Base-by-base conservation (phyloP, 2,113 vertebrate genomes). In the Amphiprion percula region DNA sequence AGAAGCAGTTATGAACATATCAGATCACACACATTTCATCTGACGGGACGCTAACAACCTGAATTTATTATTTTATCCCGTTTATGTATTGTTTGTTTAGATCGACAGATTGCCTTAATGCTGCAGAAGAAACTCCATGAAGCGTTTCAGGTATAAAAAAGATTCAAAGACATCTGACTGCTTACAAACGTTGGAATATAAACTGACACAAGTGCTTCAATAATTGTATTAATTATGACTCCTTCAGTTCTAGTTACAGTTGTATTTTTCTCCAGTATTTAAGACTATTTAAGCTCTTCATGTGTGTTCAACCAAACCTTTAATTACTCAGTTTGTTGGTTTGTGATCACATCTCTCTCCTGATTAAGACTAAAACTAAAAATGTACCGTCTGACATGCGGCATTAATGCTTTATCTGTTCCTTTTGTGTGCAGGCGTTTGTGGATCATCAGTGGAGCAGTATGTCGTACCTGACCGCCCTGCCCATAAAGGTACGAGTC, bases 21-120 rank as follows among this genome's bases (percentile, higher is more conserved):
- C 14, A 41, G 5, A 41, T 0, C 41, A 44, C 41, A 33, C 3
- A 33, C 30, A 6, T 8, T 26, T 26, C 26, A 26, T 26, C 26
- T 26, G 26, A 26, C 26, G 26, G 26, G 26, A 26, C 26, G 3
- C 2, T 2, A 26, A 44, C 41, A 44, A 3, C 8, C 10, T 0
- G 37, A 83, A 17, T 3, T 41, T 70, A 16, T 44, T 56, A 0
- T 16, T 44, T 12, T 24, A 65, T 52, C 15, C 23, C 28, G 12
- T 60, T 77, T 28, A 3, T 26, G 16, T 52, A 47, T 73, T 75
- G 21, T 53, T 82, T 68, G 66, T 81, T 54, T 56, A 96, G 95
- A 96, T 88, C 88, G 62, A 71, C 94, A 95, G 68, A 93, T 95
- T 72, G 94, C 92, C 33, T 0, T 94, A 0, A 96, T 95, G 93